Evolutionary conservation across 1,140 invertebrate genomes (phyloP).

Genomic region (Drosophila repleta): DNA sequence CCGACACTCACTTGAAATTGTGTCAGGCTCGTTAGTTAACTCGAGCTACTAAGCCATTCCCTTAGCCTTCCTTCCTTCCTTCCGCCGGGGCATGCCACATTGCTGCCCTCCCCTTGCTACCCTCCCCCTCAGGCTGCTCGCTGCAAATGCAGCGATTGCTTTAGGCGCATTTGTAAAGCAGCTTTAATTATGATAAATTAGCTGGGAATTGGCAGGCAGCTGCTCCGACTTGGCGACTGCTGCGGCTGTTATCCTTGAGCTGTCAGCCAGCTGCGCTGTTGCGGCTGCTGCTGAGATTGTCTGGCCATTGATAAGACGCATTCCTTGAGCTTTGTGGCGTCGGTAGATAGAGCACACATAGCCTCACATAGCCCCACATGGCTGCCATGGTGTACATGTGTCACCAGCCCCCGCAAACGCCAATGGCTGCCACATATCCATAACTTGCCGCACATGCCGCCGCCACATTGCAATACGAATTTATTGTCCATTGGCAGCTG

Average conservation of each 20-base stretch:
- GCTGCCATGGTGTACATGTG: background rate
- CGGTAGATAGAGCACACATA: constrained; percentile 33
- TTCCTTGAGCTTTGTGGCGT: constrained; percentile 39
- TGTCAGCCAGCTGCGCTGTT: constrained; percentile 24
- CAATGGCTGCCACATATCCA: constrained; percentile 26
- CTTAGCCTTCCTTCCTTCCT: constrained; percentile 2
- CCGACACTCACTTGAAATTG: constrained; percentile 39
- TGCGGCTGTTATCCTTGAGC: constrained; percentile 49
- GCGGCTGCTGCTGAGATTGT: constrained; percentile 26
- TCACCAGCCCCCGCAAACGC: background rate
- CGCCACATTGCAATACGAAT: constrained; percentile 21
- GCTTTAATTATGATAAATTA: constrained; percentile 51
- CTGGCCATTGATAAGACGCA: constrained; percentile 45
- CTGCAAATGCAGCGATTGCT: constrained; percentile 9
- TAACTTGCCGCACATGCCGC: constrained; percentile 26
- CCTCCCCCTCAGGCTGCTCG: background rate
- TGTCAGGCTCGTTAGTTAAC: constrained; percentile 47
- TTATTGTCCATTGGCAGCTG: constrained; percentile 42
- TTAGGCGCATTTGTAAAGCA: constrained; percentile 22
- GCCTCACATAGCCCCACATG: background rate
- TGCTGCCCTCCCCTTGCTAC: background rate
- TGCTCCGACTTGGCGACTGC: constrained; percentile 16
- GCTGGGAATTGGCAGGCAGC: constrained; percentile 37
- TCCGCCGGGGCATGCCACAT: background rate
- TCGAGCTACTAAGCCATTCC: constrained; percentile 3